phyloP scores from a whole-genome alignment of 2,797 vertebrate genomes.

The Lacerta viridis region DNA sequence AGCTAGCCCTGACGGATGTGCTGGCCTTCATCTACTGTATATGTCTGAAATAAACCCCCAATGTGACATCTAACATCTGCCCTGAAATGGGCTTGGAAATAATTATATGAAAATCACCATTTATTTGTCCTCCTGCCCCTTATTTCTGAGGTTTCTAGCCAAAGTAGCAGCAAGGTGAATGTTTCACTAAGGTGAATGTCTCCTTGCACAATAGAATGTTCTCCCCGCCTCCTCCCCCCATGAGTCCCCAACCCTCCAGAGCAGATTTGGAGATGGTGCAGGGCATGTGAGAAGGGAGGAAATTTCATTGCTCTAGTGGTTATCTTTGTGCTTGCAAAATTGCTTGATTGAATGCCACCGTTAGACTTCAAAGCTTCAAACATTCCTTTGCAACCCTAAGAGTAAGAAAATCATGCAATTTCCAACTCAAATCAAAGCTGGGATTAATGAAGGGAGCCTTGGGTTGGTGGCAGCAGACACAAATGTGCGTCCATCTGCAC shows the following conservation, averaged over 20 bases:
- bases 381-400: not conserved
- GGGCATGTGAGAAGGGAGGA: not conserved
- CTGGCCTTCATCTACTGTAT: not conserved
- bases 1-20: not conserved
- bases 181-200: no score
- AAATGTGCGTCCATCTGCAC: no score
- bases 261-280: no score
- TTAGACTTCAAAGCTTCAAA: not conserved
- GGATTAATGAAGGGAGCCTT: no score
- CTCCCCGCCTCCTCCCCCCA: no score
- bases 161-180: not conserved
- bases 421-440: not conserved
- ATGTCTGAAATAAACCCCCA: not conserved
- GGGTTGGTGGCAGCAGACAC: no score
- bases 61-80: not conserved
- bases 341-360: no score
- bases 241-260: not conserved
- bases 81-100: not conserved
- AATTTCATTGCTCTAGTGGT: not conserved
- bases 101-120: not conserved
- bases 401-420: conserved; percentile 2
- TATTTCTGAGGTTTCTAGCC: not conserved
- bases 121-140: not conserved
- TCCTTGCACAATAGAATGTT: no score
- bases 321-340: no score